Evolutionary conservation across 2,888 invertebrate species (phyloP).

Genomic region (Abrostola tripartita): DNA sequence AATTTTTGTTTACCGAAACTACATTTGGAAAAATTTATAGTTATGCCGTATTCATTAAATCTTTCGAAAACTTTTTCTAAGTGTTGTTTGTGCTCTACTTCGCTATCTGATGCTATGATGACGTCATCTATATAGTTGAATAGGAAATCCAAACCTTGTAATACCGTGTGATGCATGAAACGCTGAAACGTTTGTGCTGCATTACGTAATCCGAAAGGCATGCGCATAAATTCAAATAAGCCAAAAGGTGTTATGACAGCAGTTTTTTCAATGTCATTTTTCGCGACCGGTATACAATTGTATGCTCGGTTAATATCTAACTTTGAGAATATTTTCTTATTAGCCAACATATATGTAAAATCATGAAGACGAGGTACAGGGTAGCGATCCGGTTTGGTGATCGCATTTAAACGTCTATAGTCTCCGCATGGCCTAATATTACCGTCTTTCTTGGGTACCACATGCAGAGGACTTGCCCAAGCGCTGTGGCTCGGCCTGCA

Average conservation of each 20-base stretch:
- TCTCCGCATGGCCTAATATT: constrained; percentile 10
- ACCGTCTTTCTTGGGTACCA: constrained; percentile 1
- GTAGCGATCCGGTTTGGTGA: constrained; percentile 1
- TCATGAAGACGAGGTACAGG: neutral
- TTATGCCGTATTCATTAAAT: constrained; percentile 1
- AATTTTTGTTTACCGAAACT: neutral
- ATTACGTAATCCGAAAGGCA: constrained; percentile 8
- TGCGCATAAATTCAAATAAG: constrained; percentile 2
- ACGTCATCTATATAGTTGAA: constrained; percentile 22
- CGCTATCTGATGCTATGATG: constrained; percentile 5
- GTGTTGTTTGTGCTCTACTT: neutral
- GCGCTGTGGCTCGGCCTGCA: constrained; percentile 10
- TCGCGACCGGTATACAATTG: too few species aligned
- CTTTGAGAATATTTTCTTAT: neutral
- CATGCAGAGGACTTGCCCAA: constrained; percentile 6
- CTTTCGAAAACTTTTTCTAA: neutral
- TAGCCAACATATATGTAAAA: neutral
- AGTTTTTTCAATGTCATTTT: too few species aligned
- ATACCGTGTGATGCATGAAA: constrained; percentile 15
- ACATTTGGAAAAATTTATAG: constrained; percentile 6
- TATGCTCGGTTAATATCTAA: too few species aligned
- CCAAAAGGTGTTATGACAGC: too few species aligned
- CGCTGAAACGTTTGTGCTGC: constrained; percentile 13
- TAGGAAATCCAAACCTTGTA: constrained; percentile 15
- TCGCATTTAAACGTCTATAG: constrained; percentile 3